phyloP scores from a whole-genome alignment of 2,888 invertebrate species.

The Melangyna quadrimaculata region DNA sequence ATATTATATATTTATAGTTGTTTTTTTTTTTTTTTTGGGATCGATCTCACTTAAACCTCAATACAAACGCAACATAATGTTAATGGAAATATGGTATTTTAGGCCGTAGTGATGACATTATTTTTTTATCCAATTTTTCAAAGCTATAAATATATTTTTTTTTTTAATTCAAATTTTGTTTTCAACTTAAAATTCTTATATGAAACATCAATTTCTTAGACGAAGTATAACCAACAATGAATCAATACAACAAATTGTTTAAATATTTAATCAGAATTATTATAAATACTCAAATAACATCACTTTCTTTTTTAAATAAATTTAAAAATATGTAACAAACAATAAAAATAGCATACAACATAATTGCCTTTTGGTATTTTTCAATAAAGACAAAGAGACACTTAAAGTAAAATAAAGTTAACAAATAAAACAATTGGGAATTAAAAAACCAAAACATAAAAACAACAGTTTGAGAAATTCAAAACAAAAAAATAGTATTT shows the following conservation, averaged over 20 bases:
- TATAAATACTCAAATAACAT: constrained; percentile 5
- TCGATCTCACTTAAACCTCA: too few species aligned
- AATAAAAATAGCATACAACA: not conserved
- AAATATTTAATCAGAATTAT: not conserved
- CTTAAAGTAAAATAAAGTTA: not conserved
- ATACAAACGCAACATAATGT: too few species aligned
- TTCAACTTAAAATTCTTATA: not conserved
- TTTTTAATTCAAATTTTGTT: too few species aligned
- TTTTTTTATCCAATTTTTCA: too few species aligned
- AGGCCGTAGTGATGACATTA: too few species aligned
- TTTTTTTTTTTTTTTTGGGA: too few species aligned
- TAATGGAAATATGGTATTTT: too few species aligned
- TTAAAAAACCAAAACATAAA: not conserved
- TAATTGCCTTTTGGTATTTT: not conserved
- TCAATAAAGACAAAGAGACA: constrained; percentile 7
- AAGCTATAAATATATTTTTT: too few species aligned
- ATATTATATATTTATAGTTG: too few species aligned
- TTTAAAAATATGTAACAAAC: not conserved
- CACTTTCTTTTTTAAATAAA: not conserved
- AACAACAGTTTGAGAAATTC: not conserved
- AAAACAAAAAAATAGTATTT: not conserved
- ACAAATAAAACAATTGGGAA: constrained; percentile 4
- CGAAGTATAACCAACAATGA: not conserved
- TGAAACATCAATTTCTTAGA: not conserved
- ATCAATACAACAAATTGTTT: not conserved